Evolutionary conservation across 2,113 vertebrate genomes (phyloP).

Genomic region (Bufo bufo): DNA sequence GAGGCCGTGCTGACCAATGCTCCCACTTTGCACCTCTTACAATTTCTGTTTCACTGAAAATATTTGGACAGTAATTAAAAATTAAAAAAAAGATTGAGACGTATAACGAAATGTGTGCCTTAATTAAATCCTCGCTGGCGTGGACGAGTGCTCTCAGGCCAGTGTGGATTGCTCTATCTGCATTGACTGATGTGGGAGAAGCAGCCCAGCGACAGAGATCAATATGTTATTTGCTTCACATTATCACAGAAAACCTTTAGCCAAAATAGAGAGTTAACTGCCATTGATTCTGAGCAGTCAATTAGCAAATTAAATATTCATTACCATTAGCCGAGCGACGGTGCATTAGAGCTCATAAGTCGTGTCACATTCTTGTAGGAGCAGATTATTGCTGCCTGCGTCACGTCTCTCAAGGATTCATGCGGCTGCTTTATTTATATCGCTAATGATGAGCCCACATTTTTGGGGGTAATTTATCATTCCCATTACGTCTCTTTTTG

Average conservation of each 20-base stretch:
- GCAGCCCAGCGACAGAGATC: neutral
- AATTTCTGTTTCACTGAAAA: neutral
- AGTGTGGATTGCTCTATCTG: neutral
- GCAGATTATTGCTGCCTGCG: neutral
- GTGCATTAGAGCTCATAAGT: slow-evolving; percentile 17
- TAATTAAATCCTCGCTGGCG: neutral
- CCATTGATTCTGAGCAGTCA: slow-evolving; percentile 47
- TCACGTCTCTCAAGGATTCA: neutral
- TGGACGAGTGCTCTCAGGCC: neutral
- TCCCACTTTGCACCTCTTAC: neutral
- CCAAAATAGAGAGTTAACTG: slow-evolving; percentile 38
- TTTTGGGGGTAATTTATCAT: neutral
- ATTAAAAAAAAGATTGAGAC: neutral
- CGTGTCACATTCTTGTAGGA: neutral
- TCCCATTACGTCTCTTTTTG: too few species aligned
- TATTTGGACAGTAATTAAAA: neutral
- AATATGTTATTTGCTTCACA: slow-evolving; percentile 30
- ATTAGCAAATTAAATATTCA: slow-evolving; percentile 51
- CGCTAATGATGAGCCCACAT: neutral
- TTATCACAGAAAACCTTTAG: slow-evolving; percentile 38
- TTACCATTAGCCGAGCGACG: slow-evolving; percentile 28
- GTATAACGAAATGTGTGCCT: neutral
- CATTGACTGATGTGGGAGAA: slow-evolving; percentile 28
- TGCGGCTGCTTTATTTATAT: neutral
- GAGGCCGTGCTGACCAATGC: neutral